Percentiles rank a stretch among this genome's conserved stretches.
These are phyloP conservation scores for Sciurus vulgaris DNA, from an alignment of 2,797 vertebrate species.

Conservation along the genomic window DNA sequence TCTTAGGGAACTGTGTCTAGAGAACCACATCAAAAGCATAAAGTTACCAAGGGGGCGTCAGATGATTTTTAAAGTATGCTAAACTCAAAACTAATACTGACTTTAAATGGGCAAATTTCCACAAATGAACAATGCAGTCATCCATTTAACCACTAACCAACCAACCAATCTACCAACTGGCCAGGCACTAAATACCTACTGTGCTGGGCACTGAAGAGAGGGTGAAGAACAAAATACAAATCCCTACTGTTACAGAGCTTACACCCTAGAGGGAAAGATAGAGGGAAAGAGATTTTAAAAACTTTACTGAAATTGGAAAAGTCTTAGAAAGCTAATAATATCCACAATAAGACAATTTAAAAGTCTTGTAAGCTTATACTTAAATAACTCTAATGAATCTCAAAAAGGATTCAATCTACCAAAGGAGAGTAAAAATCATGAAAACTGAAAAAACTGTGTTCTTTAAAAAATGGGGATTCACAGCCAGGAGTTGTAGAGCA, in stretches of 20 bases:
- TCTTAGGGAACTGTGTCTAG: conserved; percentile 33
- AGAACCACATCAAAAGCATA: neutral
- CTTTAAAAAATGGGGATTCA: neutral
- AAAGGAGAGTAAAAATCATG: conserved; percentile 51
- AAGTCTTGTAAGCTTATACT: neutral
- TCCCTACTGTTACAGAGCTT: neutral
- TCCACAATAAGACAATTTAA: neutral
- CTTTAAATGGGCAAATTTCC: conserved; percentile 23
- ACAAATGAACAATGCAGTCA: conserved; percentile 9
- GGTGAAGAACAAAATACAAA: neutral
- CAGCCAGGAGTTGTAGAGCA: too few species aligned
- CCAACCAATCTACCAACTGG: neutral
- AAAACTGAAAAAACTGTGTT: conserved; percentile 26
- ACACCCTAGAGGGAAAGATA: neutral
- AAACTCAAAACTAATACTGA: conserved; percentile 45
- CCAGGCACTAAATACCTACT: neutral
- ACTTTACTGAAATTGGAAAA: neutral
- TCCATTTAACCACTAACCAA: neutral
- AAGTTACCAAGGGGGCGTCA: neutral
- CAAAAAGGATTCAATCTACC: neutral
- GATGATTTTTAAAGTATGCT: conserved; percentile 22
- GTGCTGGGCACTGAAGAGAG: neutral
- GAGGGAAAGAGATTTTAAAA: neutral
- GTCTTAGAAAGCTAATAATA: neutral
- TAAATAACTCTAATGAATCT: neutral